These are phyloP conservation scores for Trididemnum miniatum DNA, from an alignment of 23 tunicate species.

Conservation along the genomic window DNA sequence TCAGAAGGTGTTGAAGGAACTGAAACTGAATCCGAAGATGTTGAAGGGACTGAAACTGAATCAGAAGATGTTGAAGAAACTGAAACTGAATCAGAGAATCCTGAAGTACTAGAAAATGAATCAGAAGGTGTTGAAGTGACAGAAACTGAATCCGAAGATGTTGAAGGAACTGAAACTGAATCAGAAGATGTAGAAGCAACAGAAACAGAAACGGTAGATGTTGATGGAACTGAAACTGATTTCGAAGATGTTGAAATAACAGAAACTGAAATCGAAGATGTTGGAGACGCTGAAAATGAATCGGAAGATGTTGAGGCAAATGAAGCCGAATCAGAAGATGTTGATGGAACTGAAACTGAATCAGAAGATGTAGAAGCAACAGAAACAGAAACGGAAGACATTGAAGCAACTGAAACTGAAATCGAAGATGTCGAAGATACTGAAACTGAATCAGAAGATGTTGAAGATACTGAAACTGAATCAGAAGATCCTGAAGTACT, in stretches of 20 bases:
- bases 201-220: neutral
- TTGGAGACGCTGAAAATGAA: neutral
- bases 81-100: constrained; percentile 3
- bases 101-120: neutral
- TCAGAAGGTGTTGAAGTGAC: neutral
- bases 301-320: neutral
- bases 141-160: neutral
- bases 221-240: neutral
- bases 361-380: neutral
- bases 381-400: neutral
- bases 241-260: neutral
- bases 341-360: neutral
- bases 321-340: neutral
- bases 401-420: neutral
- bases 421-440: neutral
- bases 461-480: neutral
- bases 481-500: neutral
- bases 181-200: constrained; percentile 2
- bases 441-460: neutral
- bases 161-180: neutral
- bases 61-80: constrained; percentile 1
- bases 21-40: no score
- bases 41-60: neutral
- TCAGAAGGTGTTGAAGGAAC: no score
- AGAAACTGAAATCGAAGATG: neutral